Base-by-base conservation (phyloP, 1,140 invertebrate species). In the Pantala flavescens region DNA sequence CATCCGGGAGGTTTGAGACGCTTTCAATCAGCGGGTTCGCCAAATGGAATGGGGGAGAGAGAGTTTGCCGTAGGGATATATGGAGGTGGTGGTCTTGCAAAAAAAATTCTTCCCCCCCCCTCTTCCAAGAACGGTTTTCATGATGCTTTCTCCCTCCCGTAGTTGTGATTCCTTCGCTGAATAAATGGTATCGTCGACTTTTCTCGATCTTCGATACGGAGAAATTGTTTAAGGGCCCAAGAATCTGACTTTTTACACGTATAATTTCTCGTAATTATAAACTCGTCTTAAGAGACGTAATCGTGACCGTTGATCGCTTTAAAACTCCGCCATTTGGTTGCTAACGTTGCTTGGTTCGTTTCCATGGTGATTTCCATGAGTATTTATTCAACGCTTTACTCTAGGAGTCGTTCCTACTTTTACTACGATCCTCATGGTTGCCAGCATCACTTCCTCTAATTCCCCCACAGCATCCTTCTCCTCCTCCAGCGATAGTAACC, bases 1-100 rank as follows among this genome's bases (percentile, higher is more conserved):
- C 49, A 63, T 63, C 49, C 49, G 49, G 49, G 49, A 63, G 49
- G 49, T 63, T 63, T 63, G 49, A 63, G 49, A 63, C 49, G 49
- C 49, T 63, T 63, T 63, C 49, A 63, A 63, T 63, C 49, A 63
- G 49, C 49, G 49, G n/a, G 49, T 63, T 63, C 49, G 9, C 28
- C 3, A 63, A 63, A 63, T 63, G 49, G 49, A 63, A 63, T 63
- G 49, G 49, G 49, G 49, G 49, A 63, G 49, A 21, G 49, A 19
- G 49, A 21, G n/a, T 14, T 16, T 16, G 49, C 14, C 16, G 49
- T 63, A 63, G 49, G 49, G 49, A 63, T 16, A 12, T 19, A 12
- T 3, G 49, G n/a, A 12, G 3, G 49, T 14, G 49, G 49, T 63
- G 49, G 49, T 19, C 14, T 63, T 63, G 49, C 49, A 14, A 63